Evolutionary conservation across 2,797 vertebrate genomes (phyloP), one percentile per base, ranked within the genome.

Genomic region (Phrynocephalus forsythii): DNA sequence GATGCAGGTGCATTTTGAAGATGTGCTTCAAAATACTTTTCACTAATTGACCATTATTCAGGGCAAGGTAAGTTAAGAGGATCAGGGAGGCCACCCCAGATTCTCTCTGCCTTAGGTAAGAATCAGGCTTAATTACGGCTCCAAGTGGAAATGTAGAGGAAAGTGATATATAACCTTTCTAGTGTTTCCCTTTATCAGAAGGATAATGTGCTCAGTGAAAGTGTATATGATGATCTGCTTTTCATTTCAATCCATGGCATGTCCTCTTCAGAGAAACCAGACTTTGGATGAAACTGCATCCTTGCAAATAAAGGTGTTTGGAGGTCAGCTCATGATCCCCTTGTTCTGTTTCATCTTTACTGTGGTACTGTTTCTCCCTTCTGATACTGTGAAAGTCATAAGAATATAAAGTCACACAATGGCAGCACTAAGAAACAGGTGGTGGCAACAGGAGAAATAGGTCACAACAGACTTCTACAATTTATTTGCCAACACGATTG

Each of bases 1-100:
- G 52, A 11, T 56, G 13, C 6, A 56, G 13, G 52, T 56, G 52
- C 52, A 2, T 56, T 56, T 9, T 56, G 52, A 33, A 3, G 1
- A 1, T 66, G 30, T 79, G 73, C 84, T 93, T 91, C 16, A 38
- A 82, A 79, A 50, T 0, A 0, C 15, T 0, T 7, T 24, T 6
- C n/a, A 79, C 88, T 82, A 85, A 83, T 85, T 67, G 75, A 86
- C 77, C 72, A 13, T 33, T 82, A 73, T 82, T 82, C 33, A 67
- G 67, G 72, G 26, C n/a, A 38, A 78, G 80, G 52, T 67, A 68
- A 81, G 52, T 44, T 16, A 77, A 78, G 30, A 78, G 86, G 60
- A 75, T 87, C 76, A 44, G 7, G 13, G 73, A 83, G 60, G 66
- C 81, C 10, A 26, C 30, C 48, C 48, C 16, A 67, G n/a, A 24